These are phyloP conservation scores for Rhynchonycteris naso DNA, from an alignment of 2,797 vertebrate species.

Conservation along the genomic window DNA sequence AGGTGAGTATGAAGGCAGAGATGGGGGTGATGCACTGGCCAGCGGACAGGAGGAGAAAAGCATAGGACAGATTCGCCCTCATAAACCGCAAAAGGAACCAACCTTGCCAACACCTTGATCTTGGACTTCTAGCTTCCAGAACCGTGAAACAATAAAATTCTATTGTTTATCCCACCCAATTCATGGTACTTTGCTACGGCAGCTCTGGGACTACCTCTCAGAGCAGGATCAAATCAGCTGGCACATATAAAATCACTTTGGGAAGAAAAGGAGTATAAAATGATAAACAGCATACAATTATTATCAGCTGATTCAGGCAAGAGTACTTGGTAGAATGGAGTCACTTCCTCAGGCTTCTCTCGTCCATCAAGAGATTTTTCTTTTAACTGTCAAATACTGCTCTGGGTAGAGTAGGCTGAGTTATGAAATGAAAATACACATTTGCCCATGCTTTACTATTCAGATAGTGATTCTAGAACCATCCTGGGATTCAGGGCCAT, in stretches of 20 bases:
- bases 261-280: too few relatives aligned
- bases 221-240: not conserved
- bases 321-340: not conserved
- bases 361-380: not conserved
- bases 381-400: not conserved
- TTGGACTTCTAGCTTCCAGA: not conserved
- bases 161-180: not conserved
- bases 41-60: not conserved
- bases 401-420: not conserved
- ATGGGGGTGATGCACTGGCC: not conserved
- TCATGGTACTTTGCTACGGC: not conserved
- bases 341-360: not conserved
- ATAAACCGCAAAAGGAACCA: not conserved
- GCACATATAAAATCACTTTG: not conserved
- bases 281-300: not conserved
- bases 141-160: accelerated
- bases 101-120: not conserved
- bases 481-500: not conserved
- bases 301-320: not conserved
- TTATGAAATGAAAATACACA: not conserved
- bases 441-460: not conserved
- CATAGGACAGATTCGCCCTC: not conserved
- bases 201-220: not conserved
- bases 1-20: not conserved
- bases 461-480: not conserved